These are phyloP conservation scores for Rhinogobius similis DNA, from an alignment of 2,113 vertebrate genomes.

Conservation along the genomic window DNA sequence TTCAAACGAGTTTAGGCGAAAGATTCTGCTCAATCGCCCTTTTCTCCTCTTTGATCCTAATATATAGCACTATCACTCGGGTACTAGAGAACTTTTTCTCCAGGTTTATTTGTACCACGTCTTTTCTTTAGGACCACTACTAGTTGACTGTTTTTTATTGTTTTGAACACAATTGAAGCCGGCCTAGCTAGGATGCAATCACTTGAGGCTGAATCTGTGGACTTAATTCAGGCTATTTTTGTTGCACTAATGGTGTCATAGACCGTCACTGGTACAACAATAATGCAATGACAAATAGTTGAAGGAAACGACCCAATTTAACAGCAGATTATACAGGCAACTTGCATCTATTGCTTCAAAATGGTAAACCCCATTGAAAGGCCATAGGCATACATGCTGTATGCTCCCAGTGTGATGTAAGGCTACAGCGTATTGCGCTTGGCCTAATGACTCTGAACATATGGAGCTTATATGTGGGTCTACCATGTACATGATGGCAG, in stretches of 20 bases:
- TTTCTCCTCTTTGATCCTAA: too few species aligned
- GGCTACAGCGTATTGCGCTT: neutral
- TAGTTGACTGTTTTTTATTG: neutral
- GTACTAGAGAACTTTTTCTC: too few species aligned
- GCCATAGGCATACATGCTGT: neutral
- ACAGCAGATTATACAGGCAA: neutral
- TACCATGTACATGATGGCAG: slow-evolving; percentile 1
- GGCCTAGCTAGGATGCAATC: too few species aligned
- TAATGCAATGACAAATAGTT: neutral
- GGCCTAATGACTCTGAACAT: neutral
- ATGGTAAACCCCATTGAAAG: neutral
- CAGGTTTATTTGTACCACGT: neutral
- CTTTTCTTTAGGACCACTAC: neutral
- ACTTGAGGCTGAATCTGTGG: neutral
- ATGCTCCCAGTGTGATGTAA: neutral
- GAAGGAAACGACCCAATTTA: neutral
- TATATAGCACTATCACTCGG: too few species aligned
- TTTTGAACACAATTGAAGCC: too few species aligned
- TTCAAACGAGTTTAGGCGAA: neutral
- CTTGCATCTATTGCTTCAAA: neutral
- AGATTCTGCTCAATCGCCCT: too few species aligned
- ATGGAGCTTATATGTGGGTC: neutral
- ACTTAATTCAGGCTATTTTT: neutral
- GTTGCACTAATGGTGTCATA: neutral
- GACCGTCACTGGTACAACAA: neutral